Evolutionary conservation across 2,797 vertebrate species (phyloP).

Genomic region (Danionella dracula): DNA sequence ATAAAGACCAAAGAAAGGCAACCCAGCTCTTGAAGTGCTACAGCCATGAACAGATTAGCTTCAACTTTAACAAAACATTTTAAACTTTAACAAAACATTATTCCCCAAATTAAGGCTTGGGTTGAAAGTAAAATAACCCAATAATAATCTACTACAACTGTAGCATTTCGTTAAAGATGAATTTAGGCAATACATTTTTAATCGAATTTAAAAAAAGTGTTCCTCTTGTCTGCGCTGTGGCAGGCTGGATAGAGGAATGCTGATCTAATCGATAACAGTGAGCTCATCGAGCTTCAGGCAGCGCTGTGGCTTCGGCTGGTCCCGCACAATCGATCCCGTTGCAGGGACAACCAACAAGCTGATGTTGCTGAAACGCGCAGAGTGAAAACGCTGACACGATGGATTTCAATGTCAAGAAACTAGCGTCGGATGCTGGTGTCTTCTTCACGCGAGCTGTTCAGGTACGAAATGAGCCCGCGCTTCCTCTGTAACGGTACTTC

Average conservation of each 20-base stretch:
- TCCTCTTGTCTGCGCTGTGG: no score
- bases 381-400: slow-evolving; percentile 56
- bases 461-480: slow-evolving; percentile 60
- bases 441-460: slow-evolving; percentile 93
- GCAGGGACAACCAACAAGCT: slow-evolving; percentile 34
- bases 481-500: neutral
- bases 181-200: no score
- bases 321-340: slow-evolving; percentile 38
- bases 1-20: no score
- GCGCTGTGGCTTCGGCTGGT: slow-evolving; percentile 5
- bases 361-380: slow-evolving; percentile 37
- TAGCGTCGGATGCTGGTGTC: slow-evolving; percentile 88
- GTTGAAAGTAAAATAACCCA: no score
- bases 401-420: slow-evolving; percentile 96
- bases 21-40: no score
- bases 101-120: no score
- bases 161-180: no score
- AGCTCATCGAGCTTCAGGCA: slow-evolving; percentile 16
- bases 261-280: slow-evolving; percentile 34
- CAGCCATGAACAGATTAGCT: no score
- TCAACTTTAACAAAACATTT: no score
- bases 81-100: no score
- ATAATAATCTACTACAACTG: no score
- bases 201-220: no score
- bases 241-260: slow-evolving; percentile 31